These are phyloP conservation scores for Achroia grisella DNA, from an alignment of 1,140 invertebrate species.

Conservation along the genomic window DNA sequence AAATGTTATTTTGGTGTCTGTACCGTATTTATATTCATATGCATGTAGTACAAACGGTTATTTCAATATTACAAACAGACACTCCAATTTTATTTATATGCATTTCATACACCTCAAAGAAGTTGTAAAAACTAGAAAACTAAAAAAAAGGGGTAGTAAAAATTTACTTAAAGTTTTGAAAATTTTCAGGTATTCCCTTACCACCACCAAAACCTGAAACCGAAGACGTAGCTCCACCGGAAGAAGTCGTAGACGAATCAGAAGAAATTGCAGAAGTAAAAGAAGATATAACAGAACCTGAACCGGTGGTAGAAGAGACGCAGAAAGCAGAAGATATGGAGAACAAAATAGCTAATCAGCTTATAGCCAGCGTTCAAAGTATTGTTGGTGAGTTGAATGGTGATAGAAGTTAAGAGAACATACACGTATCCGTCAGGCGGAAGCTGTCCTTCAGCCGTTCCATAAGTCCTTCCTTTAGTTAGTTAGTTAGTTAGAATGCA, in stretches of 20 bases:
- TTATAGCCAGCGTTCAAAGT: slow-evolving; percentile 40
- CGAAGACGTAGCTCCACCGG: slow-evolving; percentile 7
- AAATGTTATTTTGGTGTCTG: no score
- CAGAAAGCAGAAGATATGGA: slow-evolving; percentile 38
- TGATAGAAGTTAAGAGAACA: no score
- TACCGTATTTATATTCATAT: no score
- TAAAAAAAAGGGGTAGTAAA: not conserved
- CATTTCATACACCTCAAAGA: no score
- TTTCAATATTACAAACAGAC: no score
- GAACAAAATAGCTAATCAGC: slow-evolving; percentile 31
- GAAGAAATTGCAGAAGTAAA: slow-evolving; percentile 10
- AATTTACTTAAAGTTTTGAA: not conserved
- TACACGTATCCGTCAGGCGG: no score
- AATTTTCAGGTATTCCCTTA: slow-evolving; percentile 30
- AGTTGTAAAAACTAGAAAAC: no score
- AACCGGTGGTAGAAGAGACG: slow-evolving; percentile 29
- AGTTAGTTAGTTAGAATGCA: no score
- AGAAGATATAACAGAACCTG: slow-evolving; percentile 21
- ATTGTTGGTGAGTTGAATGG: slow-evolving; percentile 62
- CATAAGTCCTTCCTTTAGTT: no score
- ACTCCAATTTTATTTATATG: no score
- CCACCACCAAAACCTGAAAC: slow-evolving; percentile 17
- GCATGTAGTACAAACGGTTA: no score
- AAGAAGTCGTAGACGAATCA: not conserved
- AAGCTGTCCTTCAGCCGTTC: no score